Conservation (phyloP, 2,888 invertebrate species). For the Therioaphis trifolii region DNA sequence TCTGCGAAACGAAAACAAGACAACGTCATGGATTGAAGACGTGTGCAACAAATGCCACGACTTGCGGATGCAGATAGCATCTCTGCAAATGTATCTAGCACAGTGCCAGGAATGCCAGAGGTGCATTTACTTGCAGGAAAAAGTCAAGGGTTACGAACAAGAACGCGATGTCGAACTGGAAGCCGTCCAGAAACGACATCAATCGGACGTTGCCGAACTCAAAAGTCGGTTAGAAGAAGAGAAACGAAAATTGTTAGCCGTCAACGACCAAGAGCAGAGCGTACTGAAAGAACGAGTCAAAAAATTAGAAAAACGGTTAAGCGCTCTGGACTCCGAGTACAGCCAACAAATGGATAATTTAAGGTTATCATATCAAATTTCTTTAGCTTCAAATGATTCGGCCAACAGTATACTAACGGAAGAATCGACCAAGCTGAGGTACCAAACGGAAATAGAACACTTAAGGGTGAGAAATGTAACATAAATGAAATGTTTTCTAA, state of each 20-base stretch:
- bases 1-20: slow-evolving; percentile 63
- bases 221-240: slow-evolving; percentile 44
- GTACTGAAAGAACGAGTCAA: slow-evolving; percentile 77
- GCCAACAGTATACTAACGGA: slow-evolving; percentile 69
- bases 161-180: slow-evolving; percentile 45
- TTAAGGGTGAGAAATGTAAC: slow-evolving; percentile 72
- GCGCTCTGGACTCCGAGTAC: slow-evolving; percentile 84
- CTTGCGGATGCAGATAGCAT: slow-evolving; percentile 72
- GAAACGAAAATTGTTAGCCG: slow-evolving; percentile 36
- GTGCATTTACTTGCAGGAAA: slow-evolving; percentile 71
- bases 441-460: slow-evolving; percentile 89
- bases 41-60: slow-evolving; percentile 74
- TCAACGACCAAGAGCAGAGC: slow-evolving; percentile 69
- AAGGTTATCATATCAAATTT: slow-evolving; percentile 79
- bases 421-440: slow-evolving; percentile 77
- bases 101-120: slow-evolving; percentile 70
- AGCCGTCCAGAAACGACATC: slow-evolving; percentile 27
- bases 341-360: slow-evolving; percentile 84
- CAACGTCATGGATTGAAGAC: slow-evolving; percentile 69
- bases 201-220: slow-evolving; percentile 39
- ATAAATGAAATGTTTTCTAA: too few relatives aligned
- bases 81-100: slow-evolving; percentile 67
- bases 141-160: slow-evolving; percentile 70
- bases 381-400: slow-evolving; percentile 59
- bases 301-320: slow-evolving; percentile 78